These are phyloP conservation scores for Embiotoca jacksoni DNA, from an alignment of 2,113 vertebrate species.

Conservation along the genomic window DNA sequence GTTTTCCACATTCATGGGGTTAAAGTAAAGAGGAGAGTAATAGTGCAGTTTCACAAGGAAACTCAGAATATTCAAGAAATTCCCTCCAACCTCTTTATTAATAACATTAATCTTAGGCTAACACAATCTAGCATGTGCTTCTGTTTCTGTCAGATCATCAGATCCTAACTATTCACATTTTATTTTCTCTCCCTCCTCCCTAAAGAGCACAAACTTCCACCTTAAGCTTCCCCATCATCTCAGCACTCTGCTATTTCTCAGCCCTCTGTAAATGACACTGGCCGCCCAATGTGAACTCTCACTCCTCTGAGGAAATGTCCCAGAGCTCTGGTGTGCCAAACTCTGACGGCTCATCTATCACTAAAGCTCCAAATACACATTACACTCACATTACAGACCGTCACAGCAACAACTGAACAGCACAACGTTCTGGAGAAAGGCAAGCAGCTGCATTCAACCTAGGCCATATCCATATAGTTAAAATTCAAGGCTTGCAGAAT, in stretches of 20 bases:
- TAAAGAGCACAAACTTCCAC: constrained; percentile 65
- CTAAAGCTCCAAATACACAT: constrained; percentile 73
- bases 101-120: background rate
- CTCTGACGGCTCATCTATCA: constrained; percentile 77
- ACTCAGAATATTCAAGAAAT: constrained; percentile 16
- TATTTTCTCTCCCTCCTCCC: constrained; percentile 42
- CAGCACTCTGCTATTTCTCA: constrained; percentile 83
- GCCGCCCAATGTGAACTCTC: constrained; percentile 80
- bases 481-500: constrained; percentile 29
- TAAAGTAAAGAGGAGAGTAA: background rate
- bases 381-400: constrained; percentile 72
- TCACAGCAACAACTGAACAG: constrained; percentile 58
- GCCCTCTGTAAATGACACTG: constrained; percentile 81
- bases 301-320: constrained; percentile 80
- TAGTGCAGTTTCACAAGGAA: background rate
- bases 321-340: constrained; percentile 72
- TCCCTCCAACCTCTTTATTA: background rate
- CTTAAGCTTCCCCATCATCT: constrained; percentile 65
- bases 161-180: constrained; percentile 36
- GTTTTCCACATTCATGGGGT: background rate
- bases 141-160: constrained; percentile 23
- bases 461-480: constrained; percentile 31
- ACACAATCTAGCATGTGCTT: background rate
- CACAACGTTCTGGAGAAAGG: constrained; percentile 38
- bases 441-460: constrained; percentile 26